A percentile compares a stretch with the other conserved stretches of the same genome.
phyloP scores from a whole-genome alignment of 92 coral and sea anemone genomes.

The Chrysogorgia sp. region DNA sequence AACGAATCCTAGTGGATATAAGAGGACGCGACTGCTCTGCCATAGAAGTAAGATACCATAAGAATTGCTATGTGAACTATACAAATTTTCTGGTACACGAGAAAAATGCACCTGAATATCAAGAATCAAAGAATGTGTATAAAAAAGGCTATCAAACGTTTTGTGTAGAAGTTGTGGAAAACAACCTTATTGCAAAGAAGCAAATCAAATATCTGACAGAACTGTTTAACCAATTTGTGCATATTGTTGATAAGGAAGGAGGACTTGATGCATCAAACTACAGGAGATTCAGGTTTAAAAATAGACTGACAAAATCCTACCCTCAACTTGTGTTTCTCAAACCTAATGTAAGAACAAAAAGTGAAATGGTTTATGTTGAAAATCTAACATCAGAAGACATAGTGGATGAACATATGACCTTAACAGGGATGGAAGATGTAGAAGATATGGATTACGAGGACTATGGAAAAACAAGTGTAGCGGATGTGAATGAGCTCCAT shows the following conservation, averaged over 20 bases:
- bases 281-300: conserved; percentile 12
- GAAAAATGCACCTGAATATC: conserved; percentile 18
- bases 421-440: conserved; percentile 18
- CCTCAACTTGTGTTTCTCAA: conserved; percentile 35
- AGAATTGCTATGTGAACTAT: neutral
- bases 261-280: conserved; percentile 38
- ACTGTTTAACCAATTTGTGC: conserved; percentile 18
- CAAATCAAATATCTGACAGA: conserved; percentile 34
- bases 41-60: conserved; percentile 34
- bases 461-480: neutral
- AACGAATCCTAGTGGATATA: conserved; percentile 34
- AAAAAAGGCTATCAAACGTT: conserved; percentile 18
- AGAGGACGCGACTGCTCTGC: conserved; percentile 41
- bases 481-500: neutral
- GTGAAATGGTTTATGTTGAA: conserved; percentile 43
- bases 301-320: conserved; percentile 16
- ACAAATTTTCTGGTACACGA: neutral
- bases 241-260: conserved; percentile 3
- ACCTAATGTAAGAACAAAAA: conserved; percentile 30
- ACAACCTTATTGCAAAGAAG: conserved; percentile 27
- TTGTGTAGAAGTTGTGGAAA: conserved; percentile 28
- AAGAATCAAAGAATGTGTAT: neutral
- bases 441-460: conserved; percentile 1
- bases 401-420: conserved; percentile 36
- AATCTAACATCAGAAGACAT: conserved; percentile 20